phyloP scores from a whole-genome alignment of 2,797 vertebrate genomes.

The Eremophila alpestris region DNA sequence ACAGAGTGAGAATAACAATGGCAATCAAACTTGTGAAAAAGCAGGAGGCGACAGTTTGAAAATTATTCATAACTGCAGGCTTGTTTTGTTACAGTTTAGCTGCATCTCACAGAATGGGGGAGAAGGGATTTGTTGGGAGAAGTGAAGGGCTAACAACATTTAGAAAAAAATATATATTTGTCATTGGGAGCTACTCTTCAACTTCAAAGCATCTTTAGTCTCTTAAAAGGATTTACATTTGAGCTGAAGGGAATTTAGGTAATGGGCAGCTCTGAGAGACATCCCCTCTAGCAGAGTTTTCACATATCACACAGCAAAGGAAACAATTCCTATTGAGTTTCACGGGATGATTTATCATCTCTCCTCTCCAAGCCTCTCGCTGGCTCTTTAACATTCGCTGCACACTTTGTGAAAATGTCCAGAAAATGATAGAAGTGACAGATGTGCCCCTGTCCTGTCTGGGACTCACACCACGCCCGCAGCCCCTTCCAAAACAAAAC shows the following conservation, averaged over 20 bases:
- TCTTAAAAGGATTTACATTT: conserved; percentile 72
- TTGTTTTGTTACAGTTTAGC: not conserved
- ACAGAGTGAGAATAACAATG: conserved; percentile 31
- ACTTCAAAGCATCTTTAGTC: conserved; percentile 47
- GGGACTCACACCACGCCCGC: not conserved
- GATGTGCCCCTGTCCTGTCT: not conserved
- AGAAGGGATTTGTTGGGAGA: conserved; percentile 11
- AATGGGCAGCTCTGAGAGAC: conserved; percentile 67
- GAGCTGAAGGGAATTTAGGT: conserved; percentile 61
- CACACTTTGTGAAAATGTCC: not conserved
- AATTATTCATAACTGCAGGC: conserved; percentile 25
- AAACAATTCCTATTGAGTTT: conserved; percentile 49
- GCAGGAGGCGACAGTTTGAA: not conserved
- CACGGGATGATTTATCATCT: conserved; percentile 43
- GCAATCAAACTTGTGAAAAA: conserved; percentile 24
- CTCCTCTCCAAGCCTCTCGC: not conserved
- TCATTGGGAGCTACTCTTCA: conserved; percentile 40
- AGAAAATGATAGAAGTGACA: not conserved
- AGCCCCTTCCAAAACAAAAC: not conserved
- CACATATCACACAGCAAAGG: conserved; percentile 32
- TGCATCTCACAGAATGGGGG: not conserved
- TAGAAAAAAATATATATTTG: conserved; percentile 59
- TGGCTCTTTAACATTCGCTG: conserved; percentile 17
- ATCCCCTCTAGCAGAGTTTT: conserved; percentile 45
- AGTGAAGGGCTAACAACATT: not conserved